phyloP scores from a whole-genome alignment of 2,888 invertebrate genomes.

The Cosmia pyralina region DNA sequence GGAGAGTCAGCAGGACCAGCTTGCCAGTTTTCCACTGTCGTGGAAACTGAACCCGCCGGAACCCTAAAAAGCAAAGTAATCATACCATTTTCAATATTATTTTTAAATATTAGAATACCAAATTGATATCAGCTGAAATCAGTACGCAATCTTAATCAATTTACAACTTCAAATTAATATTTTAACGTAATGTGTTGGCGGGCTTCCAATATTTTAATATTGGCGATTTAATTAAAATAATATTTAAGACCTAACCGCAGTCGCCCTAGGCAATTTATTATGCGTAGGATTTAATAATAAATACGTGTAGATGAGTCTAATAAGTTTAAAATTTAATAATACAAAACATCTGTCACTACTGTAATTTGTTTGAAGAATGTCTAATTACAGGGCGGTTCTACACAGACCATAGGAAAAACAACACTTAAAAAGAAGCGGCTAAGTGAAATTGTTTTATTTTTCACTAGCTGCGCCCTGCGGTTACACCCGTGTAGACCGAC shows the following conservation, averaged over 20 bases:
- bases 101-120: conserved; percentile 29
- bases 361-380: neutral
- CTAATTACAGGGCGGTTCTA: neutral
- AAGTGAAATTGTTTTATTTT: too few species aligned
- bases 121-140: conserved; percentile 20
- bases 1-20: too few species aligned
- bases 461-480: too few species aligned
- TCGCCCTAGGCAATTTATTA: conserved; percentile 29
- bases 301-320: neutral
- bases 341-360: neutral
- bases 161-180: conserved; percentile 41
- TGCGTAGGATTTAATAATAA: conserved; percentile 27
- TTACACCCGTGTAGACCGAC: too few species aligned
- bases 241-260: conserved; percentile 43
- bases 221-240: conserved; percentile 43
- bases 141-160: conserved; percentile 29
- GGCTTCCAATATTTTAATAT: conserved; percentile 41
- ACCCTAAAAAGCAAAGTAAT: too few species aligned
- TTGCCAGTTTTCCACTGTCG: too few species aligned
- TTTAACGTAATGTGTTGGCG: conserved; percentile 44
- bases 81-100: neutral
- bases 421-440: neutral
- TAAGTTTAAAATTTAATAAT: neutral
- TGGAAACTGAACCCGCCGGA: too few species aligned
- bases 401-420: neutral